Evolutionary conservation across 1,140 invertebrate species (phyloP), one percentile per base, ranked within the genome.

Genomic region (Lasioglossum baleicum): DNA sequence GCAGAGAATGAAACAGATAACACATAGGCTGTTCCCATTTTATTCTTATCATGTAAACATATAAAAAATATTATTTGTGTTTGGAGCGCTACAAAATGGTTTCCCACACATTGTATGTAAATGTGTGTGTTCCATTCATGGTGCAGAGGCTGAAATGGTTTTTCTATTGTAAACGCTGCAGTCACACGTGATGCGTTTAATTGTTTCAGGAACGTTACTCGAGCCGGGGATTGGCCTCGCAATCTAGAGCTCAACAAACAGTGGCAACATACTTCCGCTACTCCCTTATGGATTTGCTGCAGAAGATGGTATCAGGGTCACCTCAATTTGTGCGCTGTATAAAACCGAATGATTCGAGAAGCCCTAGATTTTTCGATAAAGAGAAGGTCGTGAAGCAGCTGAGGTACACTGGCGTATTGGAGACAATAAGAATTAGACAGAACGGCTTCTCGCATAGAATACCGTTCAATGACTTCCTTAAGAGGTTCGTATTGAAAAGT

Each of bases 251-350:
- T 10, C 96, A 97, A 90, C 97, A 97, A 93, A 98, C 97, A 13
- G 96, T 97, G 5, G 95, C 96, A 7, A 97, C 96, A 8, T 97
- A 97, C 89, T 97, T 97, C 92, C 94, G 97, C 35, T 97, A 96
- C 89, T 97, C 97, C 0, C 89, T 98, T 40, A 97, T 97, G 96
- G 97, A 97, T 90, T 92, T 98, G 10, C 94, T 97, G 20, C 96
- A 97, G 89, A 97, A 97, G 91, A 97, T 97, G 95, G 96, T 97
- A 6, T 95, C 95, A 51, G 94, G 95, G 0, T 94, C 95, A 10
- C 97, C 97, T 5, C 96, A 97, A 90, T 98, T 98, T 92, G 96
- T 98, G 17, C 94, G 97, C 80, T 98, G 97, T 83, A 95, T 98
- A 60, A 97, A 97, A 92, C 97, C 97, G 7, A 97, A 97, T 89